Evolutionary conservation across 2,888 invertebrate genomes (phyloP).

Genomic region (Diplolepis rosae): DNA sequence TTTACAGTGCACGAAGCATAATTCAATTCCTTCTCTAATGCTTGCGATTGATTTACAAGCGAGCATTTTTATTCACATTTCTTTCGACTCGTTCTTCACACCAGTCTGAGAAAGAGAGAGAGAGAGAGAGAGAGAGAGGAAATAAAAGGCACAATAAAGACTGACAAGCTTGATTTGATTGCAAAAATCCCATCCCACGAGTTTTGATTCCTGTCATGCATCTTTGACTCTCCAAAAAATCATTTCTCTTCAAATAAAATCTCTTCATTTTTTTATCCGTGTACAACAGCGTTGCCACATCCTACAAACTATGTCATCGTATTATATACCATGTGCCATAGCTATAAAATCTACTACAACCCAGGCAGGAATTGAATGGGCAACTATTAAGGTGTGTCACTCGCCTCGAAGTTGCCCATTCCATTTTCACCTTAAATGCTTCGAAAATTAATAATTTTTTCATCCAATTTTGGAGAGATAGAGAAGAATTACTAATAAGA

Average conservation of each 20-base stretch:
- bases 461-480: no score
- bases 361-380: no score
- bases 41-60: conserved; percentile 51
- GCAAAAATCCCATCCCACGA: background rate
- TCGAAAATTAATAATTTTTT: no score
- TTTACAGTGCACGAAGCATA: conserved; percentile 40
- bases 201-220: background rate
- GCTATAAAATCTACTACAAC: no score
- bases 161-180: background rate
- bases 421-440: no score
- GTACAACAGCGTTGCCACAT: background rate
- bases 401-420: no score
- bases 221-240: background rate
- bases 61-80: conserved; percentile 14
- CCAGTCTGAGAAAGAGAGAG: background rate
- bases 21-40: conserved; percentile 51
- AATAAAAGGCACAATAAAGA: background rate
- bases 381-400: no score
- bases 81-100: background rate
- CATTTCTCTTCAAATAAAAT: background rate
- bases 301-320: no score
- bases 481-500: no score
- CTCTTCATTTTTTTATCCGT: background rate
- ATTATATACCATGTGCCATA: no score
- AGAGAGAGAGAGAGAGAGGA: background rate